A percentile compares a stretch with the other conserved stretches of the same genome.
phyloP scores from a whole-genome alignment of 2,113 vertebrate genomes.

The Thunnus maccoyii region DNA sequence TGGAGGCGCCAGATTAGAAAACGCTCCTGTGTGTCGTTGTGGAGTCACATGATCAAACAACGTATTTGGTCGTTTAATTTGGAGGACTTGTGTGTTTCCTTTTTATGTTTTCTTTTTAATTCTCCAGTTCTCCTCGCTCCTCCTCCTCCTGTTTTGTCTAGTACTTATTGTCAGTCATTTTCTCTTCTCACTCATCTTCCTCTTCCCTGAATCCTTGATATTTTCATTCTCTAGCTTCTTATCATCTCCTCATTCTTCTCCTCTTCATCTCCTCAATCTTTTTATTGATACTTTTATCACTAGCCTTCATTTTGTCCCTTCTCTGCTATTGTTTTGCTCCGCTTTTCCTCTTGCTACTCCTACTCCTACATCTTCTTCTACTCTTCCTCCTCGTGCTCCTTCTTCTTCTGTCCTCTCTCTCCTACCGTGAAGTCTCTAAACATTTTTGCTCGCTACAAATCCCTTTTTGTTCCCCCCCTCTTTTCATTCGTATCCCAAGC shows the following conservation, averaged over 20 bases:
- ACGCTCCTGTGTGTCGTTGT: too few species aligned
- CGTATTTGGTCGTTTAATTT: too few species aligned
- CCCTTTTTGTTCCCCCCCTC: background rate
- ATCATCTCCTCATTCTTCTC: background rate
- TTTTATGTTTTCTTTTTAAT: too few species aligned
- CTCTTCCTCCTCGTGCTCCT: background rate
- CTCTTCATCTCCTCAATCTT: background rate
- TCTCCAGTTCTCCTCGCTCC: background rate
- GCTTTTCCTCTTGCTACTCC: background rate
- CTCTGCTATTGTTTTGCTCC: too few species aligned
- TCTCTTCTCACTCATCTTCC: background rate
- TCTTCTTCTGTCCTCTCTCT: background rate
- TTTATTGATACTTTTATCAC: too few species aligned
- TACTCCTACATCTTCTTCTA: background rate
- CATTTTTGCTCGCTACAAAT: background rate
- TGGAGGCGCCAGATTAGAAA: too few species aligned
- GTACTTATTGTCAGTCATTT: background rate
- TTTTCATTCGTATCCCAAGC: slow-evolving; percentile 1
- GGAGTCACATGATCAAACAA: too few species aligned
- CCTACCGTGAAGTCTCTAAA: background rate
- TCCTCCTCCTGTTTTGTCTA: background rate
- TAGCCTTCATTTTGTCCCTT: too few species aligned
- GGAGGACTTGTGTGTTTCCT: too few species aligned
- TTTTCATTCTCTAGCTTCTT: too few species aligned
- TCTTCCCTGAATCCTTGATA: background rate